Evolutionary conservation across 2,113 vertebrate species (phyloP).

Genomic region (Mus pahari): DNA sequence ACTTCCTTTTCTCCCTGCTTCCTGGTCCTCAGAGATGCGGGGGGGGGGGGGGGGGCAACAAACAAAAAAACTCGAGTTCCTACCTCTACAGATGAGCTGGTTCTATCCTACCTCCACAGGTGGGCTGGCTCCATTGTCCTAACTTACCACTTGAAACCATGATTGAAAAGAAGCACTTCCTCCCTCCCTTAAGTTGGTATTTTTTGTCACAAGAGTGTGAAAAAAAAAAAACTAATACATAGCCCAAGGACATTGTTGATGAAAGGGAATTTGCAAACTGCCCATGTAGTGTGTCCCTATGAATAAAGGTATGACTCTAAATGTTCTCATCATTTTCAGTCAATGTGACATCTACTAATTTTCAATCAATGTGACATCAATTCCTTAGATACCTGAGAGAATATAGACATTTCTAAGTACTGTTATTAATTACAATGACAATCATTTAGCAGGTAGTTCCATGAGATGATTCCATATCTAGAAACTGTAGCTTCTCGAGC

Average conservation of each 20-base stretch:
- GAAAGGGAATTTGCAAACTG: conserved; percentile 40
- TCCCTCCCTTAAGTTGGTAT: background rate
- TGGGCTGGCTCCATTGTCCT: too few relatives aligned
- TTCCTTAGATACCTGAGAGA: conserved; percentile 15
- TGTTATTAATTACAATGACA: conserved; percentile 35
- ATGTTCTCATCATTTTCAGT: background rate
- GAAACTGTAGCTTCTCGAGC: conserved; percentile 36
- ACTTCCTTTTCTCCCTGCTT: background rate
- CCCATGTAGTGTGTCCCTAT: conserved; percentile 37
- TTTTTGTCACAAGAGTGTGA: background rate
- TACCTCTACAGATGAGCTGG: background rate
- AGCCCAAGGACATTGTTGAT: background rate
- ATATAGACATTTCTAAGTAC: conserved; percentile 33
- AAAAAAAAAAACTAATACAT: background rate
- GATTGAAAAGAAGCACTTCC: background rate
- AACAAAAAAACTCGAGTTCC: background rate
- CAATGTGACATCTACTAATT: conserved; percentile 23
- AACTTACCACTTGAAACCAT: background rate
- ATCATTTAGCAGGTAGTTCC: conserved; percentile 21
- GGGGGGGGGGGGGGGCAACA: background rate
- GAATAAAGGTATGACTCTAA: conserved; percentile 43
- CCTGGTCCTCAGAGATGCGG: background rate
- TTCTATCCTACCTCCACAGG: background rate
- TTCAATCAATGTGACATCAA: background rate
- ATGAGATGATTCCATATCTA: background rate